Evolutionary conservation across 1,140 invertebrate genomes (phyloP), one percentile per base, ranked within the genome.

Genomic region (Drosophila kanapiae): DNA sequence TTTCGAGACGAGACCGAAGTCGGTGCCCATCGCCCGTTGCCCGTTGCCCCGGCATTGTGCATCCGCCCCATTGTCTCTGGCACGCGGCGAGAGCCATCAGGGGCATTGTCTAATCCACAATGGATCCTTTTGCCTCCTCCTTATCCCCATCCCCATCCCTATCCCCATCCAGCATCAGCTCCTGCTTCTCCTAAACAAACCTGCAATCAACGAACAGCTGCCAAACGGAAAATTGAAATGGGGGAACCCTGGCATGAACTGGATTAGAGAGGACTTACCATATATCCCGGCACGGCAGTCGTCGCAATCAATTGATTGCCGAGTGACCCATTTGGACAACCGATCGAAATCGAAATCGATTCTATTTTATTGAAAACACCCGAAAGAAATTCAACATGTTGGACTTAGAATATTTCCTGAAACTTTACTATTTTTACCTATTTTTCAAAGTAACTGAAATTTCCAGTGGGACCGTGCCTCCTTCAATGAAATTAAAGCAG

Each of bases 61-160:
- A 77, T 63, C 53, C 78, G 76, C 53, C 62, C 83, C 75, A 88
- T 87, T 88, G 84, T 87, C 71, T 88, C 64, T 72, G 84, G 84
- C 83, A 87, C 80, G 84, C 84, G 74, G 80, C 35, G 23, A 78
- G 48, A 16, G 61, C 67, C 65, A 53, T 47, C 80, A 64, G 59
- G 56, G 56, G 63, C 77, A 79, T 86, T 86, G 83, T 86, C 71
- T 67, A 69, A 62, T n/a, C 68, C 49, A 86, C 83, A 87, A 86
- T 80, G 75, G 75, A 48, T 38, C 31, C 67, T n/a, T 29, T 62
- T 6, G n/a, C 37, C 54, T 18, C 13, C 6, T 23, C 10, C 35
- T 3, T 3, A 11, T 6, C 29, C 56, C 1, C 14, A 18, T 2
- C 31, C 31, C 31, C 31, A 31, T 6, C 31, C 31, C 31, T 14